Conservation (phyloP, 2,113 vertebrate species). For the Tylochromis polylepis region DNA sequence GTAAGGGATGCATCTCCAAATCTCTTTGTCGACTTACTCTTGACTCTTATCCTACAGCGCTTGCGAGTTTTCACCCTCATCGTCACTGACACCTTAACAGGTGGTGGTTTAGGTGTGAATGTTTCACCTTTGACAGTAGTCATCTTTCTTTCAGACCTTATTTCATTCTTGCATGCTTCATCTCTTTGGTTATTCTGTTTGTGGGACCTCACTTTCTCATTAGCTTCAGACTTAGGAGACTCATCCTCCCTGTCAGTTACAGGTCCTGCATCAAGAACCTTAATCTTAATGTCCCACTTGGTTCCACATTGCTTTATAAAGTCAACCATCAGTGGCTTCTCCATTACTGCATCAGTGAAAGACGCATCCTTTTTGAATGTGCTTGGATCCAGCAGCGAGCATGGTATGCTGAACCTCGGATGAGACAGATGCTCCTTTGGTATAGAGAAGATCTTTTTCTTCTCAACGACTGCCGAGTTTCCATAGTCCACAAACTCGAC, state of each 20-base stretch:
- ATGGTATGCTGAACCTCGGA: slow-evolving; percentile 75
- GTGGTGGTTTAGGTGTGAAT: neutral
- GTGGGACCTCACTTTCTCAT: neutral
- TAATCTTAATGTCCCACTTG: slow-evolving; percentile 76
- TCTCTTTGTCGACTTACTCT: neutral
- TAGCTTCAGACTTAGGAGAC: neutral
- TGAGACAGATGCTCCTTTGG: slow-evolving; percentile 64
- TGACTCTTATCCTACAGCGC: accelerated
- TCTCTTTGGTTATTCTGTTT: neutral
- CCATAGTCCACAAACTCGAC: slow-evolving; percentile 90
- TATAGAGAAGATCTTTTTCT: slow-evolving; percentile 70
- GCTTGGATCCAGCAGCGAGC: slow-evolving; percentile 66
- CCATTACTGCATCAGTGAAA: slow-evolving; percentile 64
- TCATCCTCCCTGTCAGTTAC: neutral
- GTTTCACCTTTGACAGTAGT: neutral
- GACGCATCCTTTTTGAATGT: slow-evolving; percentile 22
- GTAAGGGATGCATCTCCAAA: neutral
- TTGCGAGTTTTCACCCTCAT: neutral
- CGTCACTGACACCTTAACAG: neutral
- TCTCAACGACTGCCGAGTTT: slow-evolving; percentile 66
- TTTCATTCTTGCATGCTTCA: neutral
- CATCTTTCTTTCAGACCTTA: neutral
- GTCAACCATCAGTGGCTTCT: slow-evolving; percentile 71
- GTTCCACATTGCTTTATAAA: slow-evolving; percentile 69
- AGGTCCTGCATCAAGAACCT: slow-evolving; percentile 35